Evolutionary conservation across 2,797 vertebrate genomes (phyloP).

Genomic region (Aselliscus stoliczkanus): DNA sequence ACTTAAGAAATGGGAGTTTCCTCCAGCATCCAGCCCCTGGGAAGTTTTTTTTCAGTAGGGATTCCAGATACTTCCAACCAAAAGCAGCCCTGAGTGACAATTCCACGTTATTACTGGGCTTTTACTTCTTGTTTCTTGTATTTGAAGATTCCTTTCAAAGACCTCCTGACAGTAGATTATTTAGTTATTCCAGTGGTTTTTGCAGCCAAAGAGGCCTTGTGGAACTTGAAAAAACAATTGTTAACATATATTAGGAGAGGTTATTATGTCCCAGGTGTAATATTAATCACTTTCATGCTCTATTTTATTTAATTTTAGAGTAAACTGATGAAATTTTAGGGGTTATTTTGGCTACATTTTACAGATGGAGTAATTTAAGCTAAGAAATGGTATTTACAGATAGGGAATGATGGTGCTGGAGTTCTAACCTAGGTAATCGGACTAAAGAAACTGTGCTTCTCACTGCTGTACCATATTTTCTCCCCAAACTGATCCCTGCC

Average conservation of each 20-base stretch:
- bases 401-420: background rate
- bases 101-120: background rate
- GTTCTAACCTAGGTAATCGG: background rate
- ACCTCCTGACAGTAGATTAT: background rate
- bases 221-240: background rate
- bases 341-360: constrained; percentile 12
- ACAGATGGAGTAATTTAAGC: background rate
- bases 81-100: background rate
- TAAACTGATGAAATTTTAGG: background rate
- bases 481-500: background rate
- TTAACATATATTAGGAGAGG: background rate
- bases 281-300: background rate
- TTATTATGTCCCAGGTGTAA: background rate
- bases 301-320: constrained; percentile 11
- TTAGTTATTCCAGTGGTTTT: background rate
- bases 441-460: background rate
- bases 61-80: constrained; percentile 32
- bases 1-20: background rate
- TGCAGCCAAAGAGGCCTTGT: background rate
- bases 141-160: constrained; percentile 22
- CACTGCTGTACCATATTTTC: background rate
- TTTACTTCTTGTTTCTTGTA: constrained; percentile 44
- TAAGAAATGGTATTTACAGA: background rate
- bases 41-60: background rate
- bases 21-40: background rate